phyloP scores from a whole-genome alignment of 2,113 vertebrate genomes.

The Ceyx cyanopectus region DNA sequence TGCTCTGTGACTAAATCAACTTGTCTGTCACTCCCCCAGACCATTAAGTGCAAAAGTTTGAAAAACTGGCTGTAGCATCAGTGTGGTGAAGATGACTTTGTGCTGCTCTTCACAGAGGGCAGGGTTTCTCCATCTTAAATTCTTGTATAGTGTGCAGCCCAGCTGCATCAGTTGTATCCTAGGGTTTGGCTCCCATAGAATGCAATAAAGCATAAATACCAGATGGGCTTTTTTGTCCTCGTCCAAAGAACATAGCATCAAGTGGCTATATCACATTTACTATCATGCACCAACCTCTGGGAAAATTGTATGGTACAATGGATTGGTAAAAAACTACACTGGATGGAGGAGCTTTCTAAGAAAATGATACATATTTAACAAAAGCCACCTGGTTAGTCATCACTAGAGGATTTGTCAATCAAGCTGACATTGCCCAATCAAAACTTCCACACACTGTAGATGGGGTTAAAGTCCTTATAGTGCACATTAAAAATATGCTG shows the following conservation, averaged over 20 bases:
- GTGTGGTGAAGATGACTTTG: not conserved
- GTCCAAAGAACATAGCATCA: too few species aligned
- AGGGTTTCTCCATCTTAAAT: not conserved
- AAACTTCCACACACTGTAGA: not conserved
- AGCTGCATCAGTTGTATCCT: not conserved
- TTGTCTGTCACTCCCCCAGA: not conserved
- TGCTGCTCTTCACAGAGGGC: not conserved
- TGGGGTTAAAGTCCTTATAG: too few species aligned
- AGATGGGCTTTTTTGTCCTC: not conserved
- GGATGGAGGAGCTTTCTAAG: not conserved
- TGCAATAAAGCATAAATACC: not conserved
- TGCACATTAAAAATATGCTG: too few species aligned
- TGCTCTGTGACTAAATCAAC: not conserved
- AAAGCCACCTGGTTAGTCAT: not conserved
- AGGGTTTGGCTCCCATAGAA: not conserved
- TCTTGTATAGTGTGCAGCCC: not conserved
- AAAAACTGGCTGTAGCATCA: not conserved
- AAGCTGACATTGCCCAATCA: not conserved
- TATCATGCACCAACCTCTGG: too few species aligned
- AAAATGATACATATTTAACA: not conserved
- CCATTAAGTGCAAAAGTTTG: not conserved
- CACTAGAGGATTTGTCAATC: not conserved
- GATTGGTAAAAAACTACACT: not conserved
- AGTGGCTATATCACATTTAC: too few species aligned
- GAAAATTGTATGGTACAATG: too few species aligned